Conservation (phyloP, 2,888 invertebrate species). For the Trichogramma dendrolimi region DNA sequence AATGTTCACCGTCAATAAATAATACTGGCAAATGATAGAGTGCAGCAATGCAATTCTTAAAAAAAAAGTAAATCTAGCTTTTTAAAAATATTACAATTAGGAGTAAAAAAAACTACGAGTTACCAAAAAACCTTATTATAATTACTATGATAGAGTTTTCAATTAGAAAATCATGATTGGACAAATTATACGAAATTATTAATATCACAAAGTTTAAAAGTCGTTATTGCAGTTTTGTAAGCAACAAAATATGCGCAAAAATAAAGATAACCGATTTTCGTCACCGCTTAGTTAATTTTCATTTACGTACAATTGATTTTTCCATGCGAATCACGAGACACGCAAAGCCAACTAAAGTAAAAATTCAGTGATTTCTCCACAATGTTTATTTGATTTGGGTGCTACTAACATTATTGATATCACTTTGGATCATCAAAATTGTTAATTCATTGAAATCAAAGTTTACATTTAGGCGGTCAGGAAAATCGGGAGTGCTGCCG, state of each 20-base stretch:
- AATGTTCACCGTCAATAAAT: no score
- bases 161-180: no score
- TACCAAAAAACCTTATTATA: conserved; percentile 50
- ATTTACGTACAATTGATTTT: no score
- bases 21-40: no score
- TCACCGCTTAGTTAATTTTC: conserved; percentile 22
- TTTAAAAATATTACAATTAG: conserved; percentile 17
- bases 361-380: no score
- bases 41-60: no score
- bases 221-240: conserved; percentile 43
- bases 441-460: no score
- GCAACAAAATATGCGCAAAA: conserved; percentile 26
- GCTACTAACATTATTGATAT: no score
- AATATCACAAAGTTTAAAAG: conserved; percentile 45
- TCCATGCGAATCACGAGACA: no score
- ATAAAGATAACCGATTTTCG: conserved; percentile 26
- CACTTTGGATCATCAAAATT: no score
- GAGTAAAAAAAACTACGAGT: conserved; percentile 30
- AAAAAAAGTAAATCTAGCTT: neutral
- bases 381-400: no score
- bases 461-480: conserved; percentile 21
- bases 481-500: conserved; percentile 29
- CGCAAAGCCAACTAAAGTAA: no score
- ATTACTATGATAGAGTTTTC: conserved; percentile 41
- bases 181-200: conserved; percentile 28